Base-by-base conservation (phyloP, 2,113 vertebrate species). In the Centropristis striata region DNA sequence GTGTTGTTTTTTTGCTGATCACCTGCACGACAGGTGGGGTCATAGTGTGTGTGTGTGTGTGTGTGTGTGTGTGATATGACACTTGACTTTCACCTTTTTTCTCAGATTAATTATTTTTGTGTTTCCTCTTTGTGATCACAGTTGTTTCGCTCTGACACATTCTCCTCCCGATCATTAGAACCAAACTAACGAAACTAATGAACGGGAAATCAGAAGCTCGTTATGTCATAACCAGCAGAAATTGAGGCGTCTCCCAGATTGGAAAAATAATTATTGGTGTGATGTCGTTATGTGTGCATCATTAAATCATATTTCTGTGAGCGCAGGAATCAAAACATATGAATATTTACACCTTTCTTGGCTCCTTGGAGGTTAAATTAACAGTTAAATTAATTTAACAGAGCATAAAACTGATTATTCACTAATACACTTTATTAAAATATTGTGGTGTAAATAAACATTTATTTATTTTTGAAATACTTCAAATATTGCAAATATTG, bases 21-120 rank as follows among this genome's bases (percentile, higher is more conserved):
- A 70, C 84, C 71, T 65, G 78, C 12, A 49, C 1, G 20, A 80
- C 85, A 75, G 78, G 83, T 89, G 69, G 42, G 71, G 25, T 51
- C 64, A 86, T 74, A 68, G 41, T 50, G 39, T 21, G 13, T 13
- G n/a, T 42, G 5, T 21, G n/a, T 37, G 8, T n/a, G 21, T 55
- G 9, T 25, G 36, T 57, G 54, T n/a, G 71, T 59, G 46, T 42
- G 28, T 16, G 60, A 51, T 46, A 3, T 44, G 11, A 27, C 47
- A 49, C 18, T 15, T 18, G 8, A 49, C 47, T 20, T 8, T 49
- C 18, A n/a, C 18, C 47, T 49, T 49, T n/a, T n/a, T 36, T 50
- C 25, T 72, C 32, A 32, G 32, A 4, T 32, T 32, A 18, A 77
- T 74, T 58, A 20, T 12, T 79, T 65, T 44, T 5, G 21, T 23